These are phyloP conservation scores for Musca vetustissima DNA, from an alignment of 1,140 invertebrate species.

Conservation along the genomic window DNA sequence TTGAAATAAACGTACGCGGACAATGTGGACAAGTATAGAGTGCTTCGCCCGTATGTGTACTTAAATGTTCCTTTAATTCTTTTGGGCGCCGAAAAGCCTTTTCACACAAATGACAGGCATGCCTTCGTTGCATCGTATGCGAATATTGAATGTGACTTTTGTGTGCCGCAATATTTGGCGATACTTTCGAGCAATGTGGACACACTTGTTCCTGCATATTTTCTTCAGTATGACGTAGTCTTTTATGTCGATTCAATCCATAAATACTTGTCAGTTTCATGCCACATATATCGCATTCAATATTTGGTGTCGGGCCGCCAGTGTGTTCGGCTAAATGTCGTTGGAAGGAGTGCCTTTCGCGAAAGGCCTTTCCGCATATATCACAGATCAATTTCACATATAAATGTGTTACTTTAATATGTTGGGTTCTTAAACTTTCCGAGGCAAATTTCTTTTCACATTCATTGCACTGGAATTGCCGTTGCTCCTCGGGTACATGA, in stretches of 20 bases:
- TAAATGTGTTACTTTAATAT: constrained; percentile 44
- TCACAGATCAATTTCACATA: constrained; percentile 50
- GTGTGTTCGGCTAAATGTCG: constrained; percentile 44
- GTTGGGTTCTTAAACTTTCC: constrained; percentile 43
- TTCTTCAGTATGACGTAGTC: constrained; percentile 46
- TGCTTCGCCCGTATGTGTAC: constrained; percentile 48
- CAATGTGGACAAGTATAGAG: constrained; percentile 52
- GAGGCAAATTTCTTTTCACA: constrained; percentile 31
- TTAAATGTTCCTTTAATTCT: constrained; percentile 49
- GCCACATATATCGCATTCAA: constrained; percentile 44
- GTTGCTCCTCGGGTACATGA: constrained; percentile 17
- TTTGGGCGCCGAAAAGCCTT: constrained; percentile 46
- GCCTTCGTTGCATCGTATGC: constrained; percentile 40
- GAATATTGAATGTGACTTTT: constrained; percentile 45
- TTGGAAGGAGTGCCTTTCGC: constrained; percentile 36
- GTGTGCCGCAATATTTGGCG: constrained; percentile 44
- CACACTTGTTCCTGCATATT: constrained; percentile 43
- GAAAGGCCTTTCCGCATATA: constrained; percentile 47
- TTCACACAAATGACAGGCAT: constrained; percentile 48
- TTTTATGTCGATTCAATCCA: constrained; percentile 48
- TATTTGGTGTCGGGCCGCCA: constrained; percentile 26
- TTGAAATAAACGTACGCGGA: constrained; percentile 49
- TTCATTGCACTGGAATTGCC: constrained; percentile 10
- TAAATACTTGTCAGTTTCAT: constrained; percentile 45
- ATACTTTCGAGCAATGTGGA: constrained; percentile 42